A percentile compares a stretch with the other conserved stretches of the same genome.
These are phyloP conservation scores for Stenurella melanura DNA, from an alignment of 2,888 invertebrate genomes.

Conservation along the genomic window DNA sequence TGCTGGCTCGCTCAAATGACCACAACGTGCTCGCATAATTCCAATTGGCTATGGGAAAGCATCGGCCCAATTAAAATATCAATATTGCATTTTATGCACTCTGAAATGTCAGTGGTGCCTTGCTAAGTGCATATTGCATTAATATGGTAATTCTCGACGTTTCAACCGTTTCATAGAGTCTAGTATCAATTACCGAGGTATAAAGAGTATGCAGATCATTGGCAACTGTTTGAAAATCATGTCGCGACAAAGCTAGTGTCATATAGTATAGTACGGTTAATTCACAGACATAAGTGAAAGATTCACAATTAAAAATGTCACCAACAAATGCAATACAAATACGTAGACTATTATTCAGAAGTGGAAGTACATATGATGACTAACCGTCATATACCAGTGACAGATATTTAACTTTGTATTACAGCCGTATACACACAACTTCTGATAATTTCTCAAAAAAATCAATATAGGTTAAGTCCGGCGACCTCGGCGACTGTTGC, in stretches of 20 bases:
- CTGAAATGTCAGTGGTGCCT: conserved; percentile 18
- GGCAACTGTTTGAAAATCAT: conserved; percentile 27
- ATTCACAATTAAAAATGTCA: background rate
- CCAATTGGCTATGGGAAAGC: conserved; percentile 30
- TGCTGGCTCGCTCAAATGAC: conserved; percentile 5
- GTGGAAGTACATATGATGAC: too few species aligned
- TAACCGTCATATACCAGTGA: too few species aligned
- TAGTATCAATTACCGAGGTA: conserved; percentile 5
- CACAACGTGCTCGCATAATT: conserved; percentile 20
- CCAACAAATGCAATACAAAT: too few species aligned
- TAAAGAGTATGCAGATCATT: conserved; percentile 21
- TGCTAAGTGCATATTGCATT: conserved; percentile 38
- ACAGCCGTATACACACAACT: too few species aligned
- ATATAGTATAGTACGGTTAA: conserved; percentile 1
- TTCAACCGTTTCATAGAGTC: conserved; percentile 8
- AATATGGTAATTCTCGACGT: conserved; percentile 37
- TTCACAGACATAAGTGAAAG: background rate
- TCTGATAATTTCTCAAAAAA: too few species aligned
- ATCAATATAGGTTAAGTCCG: too few species aligned
- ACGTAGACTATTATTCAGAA: too few species aligned
- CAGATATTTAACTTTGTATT: too few species aligned
- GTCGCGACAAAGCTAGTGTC: conserved; percentile 11
- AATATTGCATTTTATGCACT: conserved; percentile 30
- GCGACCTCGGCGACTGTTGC: too few species aligned
- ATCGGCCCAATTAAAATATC: conserved; percentile 33